These are phyloP conservation scores for Platysternon megacephalum DNA, from an alignment of 2,113 vertebrate species.

Conservation along the genomic window DNA sequence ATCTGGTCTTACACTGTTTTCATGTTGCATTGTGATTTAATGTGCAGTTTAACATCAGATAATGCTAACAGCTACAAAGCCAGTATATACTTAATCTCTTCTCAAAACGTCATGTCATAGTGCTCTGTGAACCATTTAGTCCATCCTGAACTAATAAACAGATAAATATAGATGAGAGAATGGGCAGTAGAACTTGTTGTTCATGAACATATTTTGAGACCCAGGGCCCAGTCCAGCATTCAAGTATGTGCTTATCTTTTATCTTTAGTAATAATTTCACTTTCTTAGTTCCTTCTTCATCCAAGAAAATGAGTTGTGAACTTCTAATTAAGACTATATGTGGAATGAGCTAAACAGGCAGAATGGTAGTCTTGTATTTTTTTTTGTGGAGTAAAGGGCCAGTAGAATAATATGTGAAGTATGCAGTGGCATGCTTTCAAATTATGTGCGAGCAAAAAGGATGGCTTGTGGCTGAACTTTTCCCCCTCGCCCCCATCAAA, in stretches of 20 bases:
- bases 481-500: too few species aligned
- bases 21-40: neutral
- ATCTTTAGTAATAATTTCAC: neutral
- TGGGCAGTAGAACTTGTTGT: neutral
- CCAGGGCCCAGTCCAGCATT: too few species aligned
- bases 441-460: neutral
- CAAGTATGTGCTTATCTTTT: neutral
- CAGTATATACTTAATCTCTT: neutral
- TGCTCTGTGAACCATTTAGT: neutral
- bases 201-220: neutral
- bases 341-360: neutral
- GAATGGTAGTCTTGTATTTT: neutral
- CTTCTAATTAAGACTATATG: neutral
- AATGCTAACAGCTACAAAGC: neutral
- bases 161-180: neutral
- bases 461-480: neutral
- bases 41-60: neutral
- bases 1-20: neutral
- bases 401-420: neutral
- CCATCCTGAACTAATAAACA: neutral
- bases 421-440: neutral
- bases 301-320: neutral
- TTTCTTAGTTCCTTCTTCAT: neutral
- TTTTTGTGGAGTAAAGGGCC: neutral
- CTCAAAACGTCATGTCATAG: neutral